These are phyloP conservation scores for Pseudorectes ferrugineus DNA, from an alignment of 2,113 vertebrate genomes.

Conservation along the genomic window DNA sequence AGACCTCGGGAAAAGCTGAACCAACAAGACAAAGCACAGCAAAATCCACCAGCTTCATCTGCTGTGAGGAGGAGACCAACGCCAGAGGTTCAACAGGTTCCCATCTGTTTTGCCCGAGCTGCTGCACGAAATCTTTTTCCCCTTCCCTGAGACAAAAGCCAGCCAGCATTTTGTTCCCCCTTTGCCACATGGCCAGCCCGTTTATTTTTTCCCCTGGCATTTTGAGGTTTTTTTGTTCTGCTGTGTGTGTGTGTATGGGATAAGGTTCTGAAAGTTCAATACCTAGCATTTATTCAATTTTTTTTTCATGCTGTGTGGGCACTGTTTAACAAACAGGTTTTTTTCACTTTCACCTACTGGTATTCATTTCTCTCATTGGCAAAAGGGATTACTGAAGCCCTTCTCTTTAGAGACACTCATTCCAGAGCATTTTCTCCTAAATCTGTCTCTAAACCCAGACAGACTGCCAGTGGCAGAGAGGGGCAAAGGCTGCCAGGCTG, in stretches of 20 bases:
- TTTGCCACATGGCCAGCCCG: accelerated
- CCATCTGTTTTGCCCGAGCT: neutral
- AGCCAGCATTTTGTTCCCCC: accelerated
- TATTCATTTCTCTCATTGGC: neutral
- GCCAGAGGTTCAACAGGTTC: neutral
- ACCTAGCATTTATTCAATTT: neutral
- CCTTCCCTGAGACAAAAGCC: neutral
- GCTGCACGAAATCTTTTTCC: neutral
- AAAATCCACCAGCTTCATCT: neutral
- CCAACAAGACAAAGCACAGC: neutral
- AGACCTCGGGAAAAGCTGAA: neutral
- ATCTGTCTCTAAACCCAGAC: neutral
- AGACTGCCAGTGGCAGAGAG: neutral
- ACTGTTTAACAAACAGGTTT: neutral
- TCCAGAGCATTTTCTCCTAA: neutral
- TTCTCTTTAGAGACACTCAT: neutral
- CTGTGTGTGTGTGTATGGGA: too few relatives aligned
- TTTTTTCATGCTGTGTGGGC: accelerated
- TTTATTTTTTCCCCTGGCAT: neutral
- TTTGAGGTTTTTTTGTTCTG: neutral
- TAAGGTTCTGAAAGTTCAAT: neutral
- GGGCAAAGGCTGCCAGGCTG: neutral
- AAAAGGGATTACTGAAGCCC: neutral
- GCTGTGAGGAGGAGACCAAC: neutral
- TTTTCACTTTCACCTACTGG: neutral